phyloP scores from a whole-genome alignment of 2,113 vertebrate genomes.

The Pavo muticus region DNA sequence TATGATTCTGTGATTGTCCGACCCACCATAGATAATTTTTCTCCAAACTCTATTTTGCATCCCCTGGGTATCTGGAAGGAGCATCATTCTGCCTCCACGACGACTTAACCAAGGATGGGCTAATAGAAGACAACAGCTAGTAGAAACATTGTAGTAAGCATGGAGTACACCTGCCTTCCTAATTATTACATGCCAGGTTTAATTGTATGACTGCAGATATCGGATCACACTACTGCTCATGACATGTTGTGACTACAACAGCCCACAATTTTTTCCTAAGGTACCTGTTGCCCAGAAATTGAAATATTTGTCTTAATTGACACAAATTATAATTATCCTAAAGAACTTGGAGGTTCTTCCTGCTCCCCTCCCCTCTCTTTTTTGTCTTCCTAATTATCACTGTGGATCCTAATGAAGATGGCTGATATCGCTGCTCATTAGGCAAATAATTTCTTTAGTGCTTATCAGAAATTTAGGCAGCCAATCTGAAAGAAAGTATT shows the following conservation, averaged over 20 bases:
- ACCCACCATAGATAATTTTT: not conserved
- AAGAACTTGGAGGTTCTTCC: constrained; percentile 29
- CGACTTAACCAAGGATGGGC: not conserved
- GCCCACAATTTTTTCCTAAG: constrained; percentile 35
- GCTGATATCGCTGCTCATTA: constrained; percentile 15
- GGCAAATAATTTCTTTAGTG: constrained; percentile 32
- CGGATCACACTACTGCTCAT: constrained; percentile 9
- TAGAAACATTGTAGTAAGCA: not conserved
- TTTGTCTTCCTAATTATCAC: constrained; percentile 22
- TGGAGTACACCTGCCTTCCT: constrained; percentile 48
- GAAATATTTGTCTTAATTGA: constrained; percentile 64
- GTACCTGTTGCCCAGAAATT: constrained; percentile 52
- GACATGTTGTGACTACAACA: constrained; percentile 60
- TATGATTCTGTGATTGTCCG: not conserved
- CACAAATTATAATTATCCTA: constrained; percentile 51
- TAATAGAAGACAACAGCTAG: not conserved
- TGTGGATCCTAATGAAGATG: not conserved
- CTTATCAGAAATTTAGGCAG: not conserved
- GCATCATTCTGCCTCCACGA: not conserved
- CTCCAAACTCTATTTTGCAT: not conserved
- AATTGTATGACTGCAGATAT: constrained; percentile 60
- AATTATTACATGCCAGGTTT: constrained; percentile 70
- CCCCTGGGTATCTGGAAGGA: not conserved
- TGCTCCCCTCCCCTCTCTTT: not conserved
- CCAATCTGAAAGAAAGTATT: not conserved